A percentile compares a stretch with the other conserved stretches of the same genome.
These are phyloP conservation scores for Sitta carolinensis DNA, from an alignment of 2,797 vertebrate species.

Conservation along the genomic window DNA sequence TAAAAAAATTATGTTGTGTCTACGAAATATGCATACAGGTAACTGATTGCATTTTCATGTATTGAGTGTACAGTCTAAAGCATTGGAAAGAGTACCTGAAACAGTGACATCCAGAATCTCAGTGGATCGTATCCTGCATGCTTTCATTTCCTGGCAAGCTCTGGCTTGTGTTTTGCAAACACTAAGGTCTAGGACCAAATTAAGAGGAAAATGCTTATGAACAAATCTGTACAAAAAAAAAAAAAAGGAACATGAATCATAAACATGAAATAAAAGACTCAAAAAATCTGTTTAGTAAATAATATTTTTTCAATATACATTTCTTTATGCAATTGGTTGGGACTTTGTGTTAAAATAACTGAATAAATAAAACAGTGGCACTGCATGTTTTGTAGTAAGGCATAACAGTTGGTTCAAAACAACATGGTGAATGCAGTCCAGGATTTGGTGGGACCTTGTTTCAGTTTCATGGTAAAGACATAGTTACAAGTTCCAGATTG, in stretches of 20 bases:
- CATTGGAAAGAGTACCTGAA: background rate
- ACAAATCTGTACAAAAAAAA: background rate
- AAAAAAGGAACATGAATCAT: background rate
- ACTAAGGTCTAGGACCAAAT: background rate
- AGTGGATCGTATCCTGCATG: background rate
- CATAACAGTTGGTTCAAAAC: background rate
- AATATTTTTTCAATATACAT: background rate
- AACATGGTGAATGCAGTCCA: background rate
- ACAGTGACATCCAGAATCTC: background rate
- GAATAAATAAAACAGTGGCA: background rate
- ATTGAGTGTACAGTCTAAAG: background rate
- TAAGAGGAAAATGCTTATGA: background rate
- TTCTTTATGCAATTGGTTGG: background rate
- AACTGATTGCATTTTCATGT: background rate
- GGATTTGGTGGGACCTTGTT: background rate
- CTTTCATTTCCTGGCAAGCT: conserved; percentile 5
- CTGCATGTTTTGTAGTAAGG: background rate
- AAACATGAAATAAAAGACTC: background rate
- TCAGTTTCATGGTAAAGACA: background rate
- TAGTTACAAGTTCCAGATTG: background rate
- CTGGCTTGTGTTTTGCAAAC: background rate
- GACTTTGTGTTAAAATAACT: background rate
- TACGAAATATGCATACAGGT: background rate
- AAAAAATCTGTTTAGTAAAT: background rate
- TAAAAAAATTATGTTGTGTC: background rate